Evolutionary conservation across 1,140 invertebrate genomes (phyloP), one percentile per base, ranked within the genome.

Genomic region (Neodiprion lecontei): DNA sequence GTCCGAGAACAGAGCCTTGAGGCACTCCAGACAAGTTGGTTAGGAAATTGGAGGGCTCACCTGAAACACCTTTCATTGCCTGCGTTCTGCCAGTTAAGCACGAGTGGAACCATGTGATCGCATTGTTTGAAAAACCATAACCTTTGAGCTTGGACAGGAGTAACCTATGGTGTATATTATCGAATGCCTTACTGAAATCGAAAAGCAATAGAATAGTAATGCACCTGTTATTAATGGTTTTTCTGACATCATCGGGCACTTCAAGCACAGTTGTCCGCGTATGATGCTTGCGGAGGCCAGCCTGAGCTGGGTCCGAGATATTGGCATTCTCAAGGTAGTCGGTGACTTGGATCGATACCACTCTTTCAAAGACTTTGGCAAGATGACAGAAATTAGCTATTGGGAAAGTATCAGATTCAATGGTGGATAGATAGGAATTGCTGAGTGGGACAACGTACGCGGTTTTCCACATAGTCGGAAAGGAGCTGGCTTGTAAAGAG

Each of bases 41-140:
- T 53, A 53, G 14, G 14, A 53, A 53, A 53, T 14, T 53, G 2
- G 74, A 75, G 14, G 28, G 9, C 9, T 4, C 1, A 47, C 48
- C 48, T 7, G 5, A 61, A 14, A 17, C 4, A 4, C 7, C 17
- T 9, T 61, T 0, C 2, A 75, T 70, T 17, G 65, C 74, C 66
- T 75, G 70, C n/a, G 1, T 21, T 47, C 74, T 53, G 10, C 50
- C 50, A 17, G 17, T 23, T 7, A 75, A 48, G 50, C 14, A 53
- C 9, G 50, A 53, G 50, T 53, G 50, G 14, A 53, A 53, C 50
- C 50, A 53, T 53, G 9, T 53, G 50, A 53, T 53, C 9, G 50
- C 50, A 53, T 14, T 14, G 14, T 53, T 14, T 10, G 9, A 9
- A 53, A 53, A 53, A 10, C 50, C 50, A 53, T 10, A 10, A 9